Percentiles rank a stretch among this genome's conserved stretches.
Evolutionary conservation across 2,888 invertebrate species (phyloP).

Genomic region (Proisotoma minuta): DNA sequence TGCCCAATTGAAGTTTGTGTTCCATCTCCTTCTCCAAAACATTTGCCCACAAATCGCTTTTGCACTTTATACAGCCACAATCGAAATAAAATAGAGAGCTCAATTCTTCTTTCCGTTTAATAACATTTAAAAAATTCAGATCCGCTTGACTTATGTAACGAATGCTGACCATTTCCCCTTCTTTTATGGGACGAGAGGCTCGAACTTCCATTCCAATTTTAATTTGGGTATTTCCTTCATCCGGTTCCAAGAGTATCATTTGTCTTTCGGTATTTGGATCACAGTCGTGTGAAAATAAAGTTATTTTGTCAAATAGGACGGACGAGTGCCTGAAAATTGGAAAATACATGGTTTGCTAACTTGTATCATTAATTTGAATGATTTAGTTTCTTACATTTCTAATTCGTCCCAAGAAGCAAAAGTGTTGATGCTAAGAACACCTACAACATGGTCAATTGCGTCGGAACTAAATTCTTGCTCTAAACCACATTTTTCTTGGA

Average conservation of each 20-base stretch:
- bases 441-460: neutral
- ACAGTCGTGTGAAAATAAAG: slow-evolving; percentile 36
- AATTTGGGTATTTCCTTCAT: neutral
- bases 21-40: no score
- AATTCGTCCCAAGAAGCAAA: neutral
- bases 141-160: slow-evolving; percentile 21
- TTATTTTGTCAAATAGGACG: slow-evolving; percentile 28
- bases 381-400: neutral
- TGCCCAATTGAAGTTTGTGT: no score
- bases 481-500: neutral
- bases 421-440: neutral
- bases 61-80: no score
- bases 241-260: slow-evolving; percentile 11
- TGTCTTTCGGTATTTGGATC: slow-evolving; percentile 31
- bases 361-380: neutral
- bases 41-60: no score
- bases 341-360: neutral
- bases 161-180: slow-evolving; percentile 31
- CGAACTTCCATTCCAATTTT: neutral
- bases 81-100: slow-evolving; percentile 35
- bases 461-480: neutral
- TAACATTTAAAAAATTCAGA: no score
- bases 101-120: slow-evolving; percentile 19
- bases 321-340: slow-evolving; percentile 25
- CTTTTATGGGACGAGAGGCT: slow-evolving; percentile 21